A percentile compares a stretch with the other conserved stretches of the same genome.
Conservation (phyloP, 2,888 invertebrate species). For the Craniophora ligustri region DNA sequence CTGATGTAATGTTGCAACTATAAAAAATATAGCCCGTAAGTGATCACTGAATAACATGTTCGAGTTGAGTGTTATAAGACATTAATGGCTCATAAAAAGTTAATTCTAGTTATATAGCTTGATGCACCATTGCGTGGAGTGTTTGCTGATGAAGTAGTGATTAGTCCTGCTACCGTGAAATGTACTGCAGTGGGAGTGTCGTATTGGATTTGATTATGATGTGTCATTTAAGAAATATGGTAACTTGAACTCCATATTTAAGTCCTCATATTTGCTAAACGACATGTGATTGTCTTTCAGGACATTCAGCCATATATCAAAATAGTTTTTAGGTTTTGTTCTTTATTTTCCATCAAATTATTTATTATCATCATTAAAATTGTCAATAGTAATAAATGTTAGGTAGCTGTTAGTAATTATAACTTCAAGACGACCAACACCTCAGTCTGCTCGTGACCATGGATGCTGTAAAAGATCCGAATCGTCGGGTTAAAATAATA, state of each 20-base stretch:
- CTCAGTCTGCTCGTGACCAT: too few species aligned
- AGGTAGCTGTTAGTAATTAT: too few species aligned
- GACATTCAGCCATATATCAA: neutral
- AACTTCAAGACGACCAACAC: too few species aligned
- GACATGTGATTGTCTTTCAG: too few species aligned
- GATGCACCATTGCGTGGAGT: slow-evolving; percentile 16
- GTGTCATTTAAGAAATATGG: neutral
- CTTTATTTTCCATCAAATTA: neutral
- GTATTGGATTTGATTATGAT: neutral
- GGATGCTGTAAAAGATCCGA: too few species aligned
- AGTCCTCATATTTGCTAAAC: too few species aligned
- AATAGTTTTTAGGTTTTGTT: too few species aligned
- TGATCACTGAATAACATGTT: slow-evolving; percentile 18
- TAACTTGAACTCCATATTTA: neutral
- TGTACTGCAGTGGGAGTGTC: neutral
- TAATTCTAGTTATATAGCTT: slow-evolving; percentile 11
- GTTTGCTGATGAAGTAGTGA: slow-evolving; percentile 17
- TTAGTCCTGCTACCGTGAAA: slow-evolving; percentile 7
- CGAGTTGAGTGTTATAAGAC: slow-evolving; percentile 20
- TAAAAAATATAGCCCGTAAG: slow-evolving; percentile 27
- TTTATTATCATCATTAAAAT: neutral
- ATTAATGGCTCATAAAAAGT: slow-evolving; percentile 33
- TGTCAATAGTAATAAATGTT: too few species aligned
- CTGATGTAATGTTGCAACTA: slow-evolving; percentile 41
- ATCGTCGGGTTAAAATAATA: too few species aligned